Evolutionary conservation across 2,797 vertebrate species (phyloP), one percentile per base, ranked within the genome.

Genomic region (Philypnodon macrostomus): DNA sequence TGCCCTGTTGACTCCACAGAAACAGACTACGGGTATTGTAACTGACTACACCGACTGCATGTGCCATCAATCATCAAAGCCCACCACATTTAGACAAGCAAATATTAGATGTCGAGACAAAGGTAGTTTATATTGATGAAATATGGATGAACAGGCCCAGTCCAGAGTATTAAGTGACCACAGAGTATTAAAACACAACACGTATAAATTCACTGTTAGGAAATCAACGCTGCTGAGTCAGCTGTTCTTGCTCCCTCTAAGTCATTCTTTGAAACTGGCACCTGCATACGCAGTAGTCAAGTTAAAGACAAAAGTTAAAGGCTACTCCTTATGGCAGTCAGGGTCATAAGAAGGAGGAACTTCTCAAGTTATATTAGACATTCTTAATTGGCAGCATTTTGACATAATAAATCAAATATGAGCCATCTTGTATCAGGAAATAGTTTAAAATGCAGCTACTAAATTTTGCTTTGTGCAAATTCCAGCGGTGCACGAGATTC

Each of bases 121-220:
- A 68, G 33, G 45, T 23, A 30, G 52, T 79, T 82, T 72, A 63
- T 79, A 79, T 74, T 61, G 53, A 27, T 74, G 53, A 73, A 52
- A 70, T 69, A 64, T 81, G 58, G 67, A 72, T 73, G 59, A 53
- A 61, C 41, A 60, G 54, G 53, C 68, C 48, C 64, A 65, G 54
- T 80, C 48, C 27, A 54, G 50, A 41, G 54, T 72, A 67, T 83
- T 63, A 48, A 46, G 52, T 81, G 73, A 75, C 81, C 47, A 7
- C 67, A 79, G 67, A 78, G 64, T 79, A 83, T 73, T 83, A 77
- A 81, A 81, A 77, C 74, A 79, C 67, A 61, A 45, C 15, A 13
- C 59, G 39, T 62, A 72, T 79, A 77, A 75, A 80, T 63, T 70
- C 35, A 64, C 38, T 55, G 52, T 49, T 62, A 62, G 53, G 40